A percentile compares a stretch with the other conserved stretches of the same genome.
phyloP scores from a whole-genome alignment of 2,797 vertebrate genomes.

The Gymnothorax reevesii region DNA sequence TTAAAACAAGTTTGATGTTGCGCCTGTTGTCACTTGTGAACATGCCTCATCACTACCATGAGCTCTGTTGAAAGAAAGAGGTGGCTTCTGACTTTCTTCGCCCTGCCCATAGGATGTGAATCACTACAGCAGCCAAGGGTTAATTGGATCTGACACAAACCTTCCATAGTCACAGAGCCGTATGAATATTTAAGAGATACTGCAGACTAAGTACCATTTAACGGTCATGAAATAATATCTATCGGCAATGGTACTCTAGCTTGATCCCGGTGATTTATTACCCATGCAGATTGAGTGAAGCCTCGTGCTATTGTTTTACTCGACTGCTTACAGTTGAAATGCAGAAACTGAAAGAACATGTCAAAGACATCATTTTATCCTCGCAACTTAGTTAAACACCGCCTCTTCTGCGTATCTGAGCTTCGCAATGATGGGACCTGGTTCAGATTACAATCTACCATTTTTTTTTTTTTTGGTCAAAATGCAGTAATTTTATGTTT shows the following conservation, averaged over 20 bases:
- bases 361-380: not conserved
- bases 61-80: constrained; percentile 29
- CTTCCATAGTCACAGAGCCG: constrained; percentile 36
- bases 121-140: constrained; percentile 46
- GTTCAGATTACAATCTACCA: not conserved
- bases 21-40: not conserved
- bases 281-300: not conserved
- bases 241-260: not conserved
- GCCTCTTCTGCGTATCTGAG: no score
- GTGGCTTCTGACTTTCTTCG: constrained; percentile 47
- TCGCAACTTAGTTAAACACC: not conserved
- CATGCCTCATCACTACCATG: constrained; percentile 37
- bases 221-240: not conserved
- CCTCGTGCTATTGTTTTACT: not conserved
- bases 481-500: not conserved
- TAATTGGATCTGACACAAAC: constrained; percentile 47
- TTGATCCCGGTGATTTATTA: not conserved
- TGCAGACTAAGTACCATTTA: not conserved
- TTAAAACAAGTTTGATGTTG: not conserved
- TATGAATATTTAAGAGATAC: constrained; percentile 40
- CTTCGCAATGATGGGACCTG: not conserved
- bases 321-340: not conserved
- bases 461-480: not conserved
- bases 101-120: constrained; percentile 47
- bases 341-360: not conserved